Base-by-base conservation (phyloP, 2,113 vertebrate genomes). In the Centropristis striata region DNA sequence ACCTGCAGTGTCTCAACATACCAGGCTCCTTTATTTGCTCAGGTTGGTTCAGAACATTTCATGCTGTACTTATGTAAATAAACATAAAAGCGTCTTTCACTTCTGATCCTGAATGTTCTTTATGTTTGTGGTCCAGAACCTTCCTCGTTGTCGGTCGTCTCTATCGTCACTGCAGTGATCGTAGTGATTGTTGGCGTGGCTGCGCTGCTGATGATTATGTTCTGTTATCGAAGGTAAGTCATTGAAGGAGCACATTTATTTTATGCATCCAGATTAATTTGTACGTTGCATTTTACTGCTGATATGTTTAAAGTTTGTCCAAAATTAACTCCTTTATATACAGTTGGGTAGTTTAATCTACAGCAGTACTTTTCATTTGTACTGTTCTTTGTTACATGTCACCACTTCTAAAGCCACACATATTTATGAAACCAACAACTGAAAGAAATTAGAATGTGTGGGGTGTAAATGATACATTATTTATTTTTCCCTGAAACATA, bases 11-110 rank as follows among this genome's bases (percentile, higher is more conserved):
- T 25, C 27, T 83, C 36, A 96, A 96, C 86, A 84, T 69, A 42
- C 87, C 87, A 36, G 94, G 95, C 12, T 93, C 94, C 21, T 95
- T 93, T 47, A 69, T 83, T 51, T 96, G 95, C 76, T 88, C 87
- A 89, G 93, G 93, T 95, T 44, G 37, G 84, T 76, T 78, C 28
- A 27, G 23, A 36, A 47, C 15, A 41, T 32, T 60, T 77, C 51
- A 28, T 16, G 14, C 3, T 55, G 25, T 21, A 11, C 7, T 11
- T n/a, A n/a, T n/a, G n/a, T n/a, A n/a, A n/a, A n/a, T 36, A 5
- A 54, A 63, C 20, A 11, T 36, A 2, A 6, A 18, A 20, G 0
- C 5, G 0, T 57, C 2, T 5, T 5, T 71, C 16, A 6, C 12
- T 63, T 58, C 3, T 72, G 64, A 41, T 53, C 11, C 14, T 54